phyloP scores from a whole-genome alignment of 2,888 invertebrate genomes.

The Philonicus albiceps region DNA sequence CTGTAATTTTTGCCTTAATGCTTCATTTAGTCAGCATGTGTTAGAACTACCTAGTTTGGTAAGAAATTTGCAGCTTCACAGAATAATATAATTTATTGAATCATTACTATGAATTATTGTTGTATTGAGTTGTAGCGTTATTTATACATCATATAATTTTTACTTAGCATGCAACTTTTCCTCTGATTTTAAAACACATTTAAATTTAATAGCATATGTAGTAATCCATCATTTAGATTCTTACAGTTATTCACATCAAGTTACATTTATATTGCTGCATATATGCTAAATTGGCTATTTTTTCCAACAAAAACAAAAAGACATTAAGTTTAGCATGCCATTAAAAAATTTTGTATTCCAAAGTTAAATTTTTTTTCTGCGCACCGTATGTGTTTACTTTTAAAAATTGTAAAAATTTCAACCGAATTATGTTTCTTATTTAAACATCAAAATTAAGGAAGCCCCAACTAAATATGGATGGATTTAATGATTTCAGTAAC shows the following conservation, averaged over 20 bases:
- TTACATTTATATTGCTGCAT: no score
- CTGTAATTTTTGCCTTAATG: neutral
- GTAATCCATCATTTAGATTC: neutral
- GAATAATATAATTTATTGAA: neutral
- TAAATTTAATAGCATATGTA: neutral
- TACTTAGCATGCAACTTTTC: neutral
- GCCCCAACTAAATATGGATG: no score
- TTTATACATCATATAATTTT: neutral
- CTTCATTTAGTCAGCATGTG: constrained; percentile 1
- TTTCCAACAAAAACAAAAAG: no score
- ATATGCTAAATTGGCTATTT: no score
- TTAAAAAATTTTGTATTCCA: no score
- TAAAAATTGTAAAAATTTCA: no score
- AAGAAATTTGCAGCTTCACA: neutral
- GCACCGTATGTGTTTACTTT: no score
- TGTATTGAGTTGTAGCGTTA: neutral
- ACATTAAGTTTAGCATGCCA: no score
- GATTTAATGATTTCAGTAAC: no score
- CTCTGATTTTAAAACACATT: neutral
- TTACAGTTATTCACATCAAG: neutral
- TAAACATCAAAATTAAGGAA: no score
- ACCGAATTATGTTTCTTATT: no score
- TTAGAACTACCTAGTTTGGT: neutral
- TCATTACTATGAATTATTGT: neutral
- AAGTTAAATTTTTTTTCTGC: no score